Conservation (phyloP, 2,797 vertebrate genomes). For the Gallinago solitaria region DNA sequence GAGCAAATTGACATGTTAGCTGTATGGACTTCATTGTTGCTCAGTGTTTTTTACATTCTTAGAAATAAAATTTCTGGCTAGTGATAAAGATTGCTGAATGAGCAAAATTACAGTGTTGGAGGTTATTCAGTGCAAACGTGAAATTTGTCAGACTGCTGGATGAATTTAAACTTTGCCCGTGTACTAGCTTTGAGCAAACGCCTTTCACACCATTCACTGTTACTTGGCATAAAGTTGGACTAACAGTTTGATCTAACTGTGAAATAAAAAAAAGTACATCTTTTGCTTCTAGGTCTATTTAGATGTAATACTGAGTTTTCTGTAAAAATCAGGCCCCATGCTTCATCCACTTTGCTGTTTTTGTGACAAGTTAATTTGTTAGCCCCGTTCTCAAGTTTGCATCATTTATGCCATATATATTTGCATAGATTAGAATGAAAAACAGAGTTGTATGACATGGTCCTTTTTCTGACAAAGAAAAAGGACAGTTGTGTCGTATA, state of each 20-base stretch:
- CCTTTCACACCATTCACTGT: neutral
- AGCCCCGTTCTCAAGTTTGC: neutral
- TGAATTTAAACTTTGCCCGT: neutral
- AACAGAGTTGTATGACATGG: neutral
- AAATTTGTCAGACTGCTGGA: neutral
- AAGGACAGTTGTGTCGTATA: neutral
- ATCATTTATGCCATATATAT: neutral
- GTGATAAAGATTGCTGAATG: neutral
- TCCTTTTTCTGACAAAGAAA: neutral
- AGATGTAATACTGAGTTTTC: neutral
- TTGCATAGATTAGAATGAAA: neutral
- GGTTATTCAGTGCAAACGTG: neutral
- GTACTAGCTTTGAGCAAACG: neutral
- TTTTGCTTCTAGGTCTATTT: neutral
- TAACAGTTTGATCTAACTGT: neutral
- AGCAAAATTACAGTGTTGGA: neutral
- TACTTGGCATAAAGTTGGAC: neutral
- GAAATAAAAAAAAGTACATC: neutral
- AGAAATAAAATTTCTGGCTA: neutral
- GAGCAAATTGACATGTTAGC: neutral
- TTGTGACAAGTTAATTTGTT: neutral
- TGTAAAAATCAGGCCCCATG: neutral
- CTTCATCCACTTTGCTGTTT: neutral
- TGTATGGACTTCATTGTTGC: neutral
- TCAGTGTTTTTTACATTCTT: neutral